phyloP scores from a whole-genome alignment of 1,140 invertebrate species.

The Lordiphosa clarofinis region DNA sequence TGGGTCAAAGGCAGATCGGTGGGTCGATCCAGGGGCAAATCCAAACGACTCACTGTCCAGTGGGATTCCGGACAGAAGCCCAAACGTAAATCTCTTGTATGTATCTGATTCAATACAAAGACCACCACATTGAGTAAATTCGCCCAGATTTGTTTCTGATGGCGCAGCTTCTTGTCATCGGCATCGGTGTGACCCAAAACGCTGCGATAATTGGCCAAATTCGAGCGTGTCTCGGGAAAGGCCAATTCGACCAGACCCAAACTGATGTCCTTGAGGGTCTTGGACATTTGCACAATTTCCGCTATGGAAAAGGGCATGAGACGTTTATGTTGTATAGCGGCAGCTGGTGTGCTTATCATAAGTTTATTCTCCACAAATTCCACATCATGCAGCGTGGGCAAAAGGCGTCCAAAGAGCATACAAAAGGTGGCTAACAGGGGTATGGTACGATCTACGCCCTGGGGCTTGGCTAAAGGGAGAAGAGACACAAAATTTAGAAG shows the following conservation, averaged over 20 bases:
- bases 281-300: conserved; percentile 84
- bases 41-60: conserved; percentile 88
- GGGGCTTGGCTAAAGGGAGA: conserved; percentile 80
- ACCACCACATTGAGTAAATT: conserved; percentile 82
- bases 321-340: conserved; percentile 42
- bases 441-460: conserved; percentile 87
- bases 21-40: conserved; percentile 84
- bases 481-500: background rate
- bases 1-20: conserved; percentile 83
- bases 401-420: conserved; percentile 89
- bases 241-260: conserved; percentile 94
- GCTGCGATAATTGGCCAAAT: conserved; percentile 79
- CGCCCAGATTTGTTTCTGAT: conserved; percentile 81
- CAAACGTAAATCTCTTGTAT: conserved; percentile 87
- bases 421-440: conserved; percentile 92
- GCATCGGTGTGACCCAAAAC: conserved; percentile 77
- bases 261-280: conserved; percentile 89
- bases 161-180: conserved; percentile 66
- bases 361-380: conserved; percentile 86
- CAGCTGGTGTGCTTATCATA: conserved; percentile 26
- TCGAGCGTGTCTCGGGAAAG: conserved; percentile 89
- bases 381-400: conserved; percentile 92
- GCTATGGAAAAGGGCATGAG: conserved; percentile 78
- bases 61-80: conserved; percentile 88
- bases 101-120: conserved; percentile 88